These are phyloP conservation scores for Dendroctonus valens DNA, from an alignment of 1,140 invertebrate species.

Conservation along the genomic window DNA sequence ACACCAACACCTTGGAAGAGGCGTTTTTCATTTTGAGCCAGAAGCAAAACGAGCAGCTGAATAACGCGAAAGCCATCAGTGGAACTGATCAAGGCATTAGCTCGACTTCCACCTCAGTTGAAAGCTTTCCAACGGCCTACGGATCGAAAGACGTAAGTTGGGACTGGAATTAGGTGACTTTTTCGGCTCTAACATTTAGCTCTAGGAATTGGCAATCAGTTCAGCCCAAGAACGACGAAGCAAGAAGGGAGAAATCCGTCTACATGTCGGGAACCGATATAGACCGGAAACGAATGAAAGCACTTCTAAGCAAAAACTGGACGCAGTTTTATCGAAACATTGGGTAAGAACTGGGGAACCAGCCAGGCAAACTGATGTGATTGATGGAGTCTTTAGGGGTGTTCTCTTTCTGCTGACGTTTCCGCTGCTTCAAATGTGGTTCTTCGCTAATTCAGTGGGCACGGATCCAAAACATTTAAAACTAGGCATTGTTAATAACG, in stretches of 20 bases:
- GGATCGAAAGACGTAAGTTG: conserved; percentile 35
- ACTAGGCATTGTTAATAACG: conserved; percentile 75
- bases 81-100: background rate
- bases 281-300: conserved; percentile 37
- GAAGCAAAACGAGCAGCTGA: conserved; percentile 41
- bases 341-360: conserved; percentile 28
- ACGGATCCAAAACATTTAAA: conserved; percentile 69
- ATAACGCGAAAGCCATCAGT: background rate
- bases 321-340: conserved; percentile 43
- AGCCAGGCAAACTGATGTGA: background rate
- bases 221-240: conserved; percentile 1
- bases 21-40: conserved; percentile 72
- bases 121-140: conserved; percentile 25
- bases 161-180: background rate
- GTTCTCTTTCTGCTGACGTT: conserved; percentile 78
- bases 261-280: conserved; percentile 12
- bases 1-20: conserved; percentile 68
- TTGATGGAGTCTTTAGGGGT: conserved; percentile 57
- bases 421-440: conserved; percentile 74
- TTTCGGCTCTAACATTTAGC: background rate
- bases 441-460: conserved; percentile 80
- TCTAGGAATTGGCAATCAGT: conserved; percentile 21
- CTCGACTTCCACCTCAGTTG: conserved; percentile 15
- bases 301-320: conserved; percentile 46
- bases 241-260: conserved; percentile 3